Evolutionary conservation across 2,797 vertebrate species (phyloP), one percentile per base, ranked within the genome.

Genomic region (Xenops minutus): DNA sequence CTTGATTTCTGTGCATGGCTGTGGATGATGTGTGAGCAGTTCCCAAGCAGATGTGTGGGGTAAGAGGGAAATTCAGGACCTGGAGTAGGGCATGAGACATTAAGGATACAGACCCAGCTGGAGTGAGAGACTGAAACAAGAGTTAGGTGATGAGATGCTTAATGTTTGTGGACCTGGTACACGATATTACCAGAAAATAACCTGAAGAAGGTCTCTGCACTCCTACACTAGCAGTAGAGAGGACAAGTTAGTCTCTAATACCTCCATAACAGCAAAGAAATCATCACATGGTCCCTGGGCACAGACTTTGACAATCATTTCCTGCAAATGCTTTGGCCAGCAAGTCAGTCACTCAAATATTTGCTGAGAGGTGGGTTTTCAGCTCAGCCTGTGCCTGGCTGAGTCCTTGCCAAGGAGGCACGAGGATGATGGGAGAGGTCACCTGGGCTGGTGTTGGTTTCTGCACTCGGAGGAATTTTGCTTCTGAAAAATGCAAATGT

Each of bases 401-500:
- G 64, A 85, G 72, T 36, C 85, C 92, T 83, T 73, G 44, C 88
- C 59, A 55, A 76, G 74, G 67, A 95, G 74, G 37, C 44, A 16
- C 26, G 9, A 56, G 76, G 67, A 62, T 62, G 92, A 48, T 32
- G 64, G 56, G 58, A 84, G 85, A 67, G 64, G 68, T 92, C 85
- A 91, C 89, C 68, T 18, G 39, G 30, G 54, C 62, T 85, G 58
- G 6, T 61, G 18, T n/a, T 74, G 67, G 21, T 76, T 85, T 92
- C 74, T 83, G 64, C 82, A 32, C 81, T 82, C 26, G 0, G 69
- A 92, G 68, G 89, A 87, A 30, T 93, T 94, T 91, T 79, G 36
- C 75, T 59, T 91, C 78, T 69, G 87, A 80, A 85, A 92, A 94
- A 94, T 94, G 91, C 75, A 82, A 91, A 92, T 85, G 56, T 34